A percentile compares a stretch with the other conserved stretches of the same genome.
These are phyloP conservation scores for Zapornia atra DNA, from an alignment of 2,113 vertebrate genomes.

Conservation along the genomic window DNA sequence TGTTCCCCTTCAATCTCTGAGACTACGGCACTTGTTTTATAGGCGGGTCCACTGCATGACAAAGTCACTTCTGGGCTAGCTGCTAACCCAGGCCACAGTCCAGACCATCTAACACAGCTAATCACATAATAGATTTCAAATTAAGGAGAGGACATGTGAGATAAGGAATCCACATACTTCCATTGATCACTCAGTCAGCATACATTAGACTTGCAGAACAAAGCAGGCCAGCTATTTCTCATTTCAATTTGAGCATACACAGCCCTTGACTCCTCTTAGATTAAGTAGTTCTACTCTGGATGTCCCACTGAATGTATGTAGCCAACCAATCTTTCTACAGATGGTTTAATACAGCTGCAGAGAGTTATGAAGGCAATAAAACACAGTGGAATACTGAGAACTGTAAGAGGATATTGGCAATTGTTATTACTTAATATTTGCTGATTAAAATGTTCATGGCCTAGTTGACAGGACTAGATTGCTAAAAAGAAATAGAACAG, in stretches of 20 bases:
- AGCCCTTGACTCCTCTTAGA: background rate
- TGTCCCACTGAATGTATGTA: background rate
- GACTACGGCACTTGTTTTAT: background rate
- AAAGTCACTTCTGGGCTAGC: background rate
- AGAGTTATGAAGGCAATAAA: background rate
- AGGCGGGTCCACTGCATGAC: background rate
- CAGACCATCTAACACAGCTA: background rate
- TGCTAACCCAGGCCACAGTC: background rate
- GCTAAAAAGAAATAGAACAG: constrained; percentile 15
- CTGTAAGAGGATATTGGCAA: background rate
- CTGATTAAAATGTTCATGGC: background rate
- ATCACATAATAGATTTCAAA: background rate
- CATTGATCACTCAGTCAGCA: background rate
- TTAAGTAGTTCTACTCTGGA: background rate
- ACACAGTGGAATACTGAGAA: background rate
- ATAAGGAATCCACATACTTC: background rate
- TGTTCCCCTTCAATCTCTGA: background rate
- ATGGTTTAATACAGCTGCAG: constrained; percentile 6
- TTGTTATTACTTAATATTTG: background rate
- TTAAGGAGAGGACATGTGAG: background rate
- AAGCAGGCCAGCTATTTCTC: background rate
- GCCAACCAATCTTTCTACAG: background rate
- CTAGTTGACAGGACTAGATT: background rate
- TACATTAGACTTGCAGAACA: background rate
- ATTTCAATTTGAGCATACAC: background rate